phyloP scores from a whole-genome alignment of 2,113 vertebrate genomes.

The Nestor notabilis region DNA sequence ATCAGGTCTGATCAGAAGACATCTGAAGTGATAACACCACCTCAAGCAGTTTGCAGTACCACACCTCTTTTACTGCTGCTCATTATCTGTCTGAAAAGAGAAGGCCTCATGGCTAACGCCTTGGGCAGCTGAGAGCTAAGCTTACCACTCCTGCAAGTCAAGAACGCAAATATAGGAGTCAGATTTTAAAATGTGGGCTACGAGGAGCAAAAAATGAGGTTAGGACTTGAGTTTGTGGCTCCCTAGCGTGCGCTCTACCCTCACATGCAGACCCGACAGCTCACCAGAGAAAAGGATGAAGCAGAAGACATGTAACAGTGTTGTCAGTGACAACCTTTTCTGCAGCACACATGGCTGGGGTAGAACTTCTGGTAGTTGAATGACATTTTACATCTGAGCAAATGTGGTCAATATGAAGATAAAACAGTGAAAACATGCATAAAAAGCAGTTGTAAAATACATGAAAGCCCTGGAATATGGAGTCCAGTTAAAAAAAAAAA shows the following conservation, averaged over 20 bases:
- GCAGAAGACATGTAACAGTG: not conserved
- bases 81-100: not conserved
- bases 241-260: not conserved
- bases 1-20: not conserved
- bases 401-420: not conserved
- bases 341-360: not conserved
- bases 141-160: not conserved
- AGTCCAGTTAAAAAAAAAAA: not conserved
- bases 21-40: not conserved
- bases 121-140: not conserved
- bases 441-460: not conserved
- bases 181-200: not conserved
- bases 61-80: not conserved
- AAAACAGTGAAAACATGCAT: not conserved
- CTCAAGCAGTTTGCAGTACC: not conserved
- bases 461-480: not conserved
- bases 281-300: not conserved
- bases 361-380: not conserved
- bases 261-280: not conserved
- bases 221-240: not conserved
- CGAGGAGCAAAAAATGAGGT: not conserved
- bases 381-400: not conserved
- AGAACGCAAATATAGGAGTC: not conserved
- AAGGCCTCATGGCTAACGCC: not conserved
- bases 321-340: not conserved